These are phyloP conservation scores for Drosophila paranaensis DNA, from an alignment of 2,888 invertebrate species.

Conservation along the genomic window DNA sequence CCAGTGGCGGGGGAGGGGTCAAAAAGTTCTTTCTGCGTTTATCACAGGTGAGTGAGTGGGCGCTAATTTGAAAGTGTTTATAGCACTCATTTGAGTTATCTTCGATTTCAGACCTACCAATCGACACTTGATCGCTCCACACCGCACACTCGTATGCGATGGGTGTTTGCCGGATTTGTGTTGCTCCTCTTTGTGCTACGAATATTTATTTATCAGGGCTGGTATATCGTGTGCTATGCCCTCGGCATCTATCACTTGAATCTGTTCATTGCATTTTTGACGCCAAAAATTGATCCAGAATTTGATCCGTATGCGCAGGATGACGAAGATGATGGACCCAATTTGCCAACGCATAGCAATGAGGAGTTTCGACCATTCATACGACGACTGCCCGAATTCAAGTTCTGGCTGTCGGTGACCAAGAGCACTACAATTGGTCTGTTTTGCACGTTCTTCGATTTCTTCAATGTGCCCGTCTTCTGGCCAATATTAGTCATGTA, in stretches of 20 bases:
- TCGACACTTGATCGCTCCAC: conserved; percentile 94
- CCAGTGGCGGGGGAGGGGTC: conserved; percentile 79
- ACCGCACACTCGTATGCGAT: conserved; percentile 92
- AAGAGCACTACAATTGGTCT: conserved; percentile 96
- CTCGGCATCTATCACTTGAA: conserved; percentile 99
- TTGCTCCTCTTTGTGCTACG: conserved; percentile 91
- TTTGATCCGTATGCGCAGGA: conserved; percentile 91
- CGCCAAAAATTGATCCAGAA: conserved; percentile 99
- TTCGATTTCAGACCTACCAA: conserved; percentile 87
- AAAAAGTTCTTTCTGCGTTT: conserved; percentile 83
- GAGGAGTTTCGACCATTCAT: conserved; percentile 99
- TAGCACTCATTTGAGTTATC: not conserved
- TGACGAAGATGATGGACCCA: conserved; percentile 92
- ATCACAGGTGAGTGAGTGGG: conserved; percentile 81
- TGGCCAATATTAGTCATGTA: conserved; percentile 99
- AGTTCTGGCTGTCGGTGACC: conserved; percentile 99
- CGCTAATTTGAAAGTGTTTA: not conserved
- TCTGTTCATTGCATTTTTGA: conserved; percentile 99
- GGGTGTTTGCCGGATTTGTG: conserved; percentile 90
- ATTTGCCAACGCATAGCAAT: conserved; percentile 96
- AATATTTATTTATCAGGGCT: conserved; percentile 96
- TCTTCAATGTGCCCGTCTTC: conserved; percentile 99
- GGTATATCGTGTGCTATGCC: conserved; percentile 99
- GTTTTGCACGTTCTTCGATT: conserved; percentile 97
- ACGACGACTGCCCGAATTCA: conserved; percentile 98